These are phyloP conservation scores for Lampris incognitus DNA, from an alignment of 2,113 vertebrate genomes.

Conservation along the genomic window DNA sequence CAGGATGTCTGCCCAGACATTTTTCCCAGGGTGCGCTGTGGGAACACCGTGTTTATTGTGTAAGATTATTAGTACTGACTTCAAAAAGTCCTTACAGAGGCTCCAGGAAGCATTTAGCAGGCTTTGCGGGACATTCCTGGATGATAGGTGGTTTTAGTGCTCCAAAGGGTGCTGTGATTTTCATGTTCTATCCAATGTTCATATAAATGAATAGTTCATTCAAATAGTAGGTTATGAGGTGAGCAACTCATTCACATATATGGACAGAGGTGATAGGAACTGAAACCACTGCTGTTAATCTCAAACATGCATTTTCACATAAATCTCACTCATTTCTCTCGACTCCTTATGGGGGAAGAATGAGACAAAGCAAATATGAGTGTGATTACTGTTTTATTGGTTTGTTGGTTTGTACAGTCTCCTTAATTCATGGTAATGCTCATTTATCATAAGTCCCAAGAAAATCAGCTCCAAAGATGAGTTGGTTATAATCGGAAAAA, in stretches of 20 bases:
- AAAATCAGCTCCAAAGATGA: background rate
- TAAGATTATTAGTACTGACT: conserved; percentile 48
- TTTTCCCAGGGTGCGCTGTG: conserved; percentile 75
- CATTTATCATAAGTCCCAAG: background rate
- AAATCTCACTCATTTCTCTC: background rate
- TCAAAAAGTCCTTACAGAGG: conserved; percentile 59
- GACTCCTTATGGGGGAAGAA: background rate
- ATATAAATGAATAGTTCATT: too few species aligned
- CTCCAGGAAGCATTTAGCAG: conserved; percentile 68
- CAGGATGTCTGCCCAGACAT: conserved; percentile 52
- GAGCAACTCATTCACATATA: background rate
- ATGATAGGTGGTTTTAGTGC: conserved; percentile 61
- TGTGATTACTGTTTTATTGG: background rate
- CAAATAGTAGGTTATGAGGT: too few species aligned
- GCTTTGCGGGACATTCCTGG: conserved; percentile 68
- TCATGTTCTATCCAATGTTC: conserved; percentile 24
- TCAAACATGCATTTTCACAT: background rate
- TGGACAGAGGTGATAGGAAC: background rate
- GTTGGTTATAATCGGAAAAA: background rate
- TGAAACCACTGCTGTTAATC: background rate
- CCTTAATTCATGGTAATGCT: background rate
- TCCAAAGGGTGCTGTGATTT: conserved; percentile 45
- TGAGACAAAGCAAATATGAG: background rate
- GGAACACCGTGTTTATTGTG: conserved; percentile 56
- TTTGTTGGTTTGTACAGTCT: background rate